A percentile compares a stretch with the other conserved stretches of the same genome.
phyloP scores from a whole-genome alignment of 2,113 vertebrate genomes.

The Callorhinus ursinus region DNA sequence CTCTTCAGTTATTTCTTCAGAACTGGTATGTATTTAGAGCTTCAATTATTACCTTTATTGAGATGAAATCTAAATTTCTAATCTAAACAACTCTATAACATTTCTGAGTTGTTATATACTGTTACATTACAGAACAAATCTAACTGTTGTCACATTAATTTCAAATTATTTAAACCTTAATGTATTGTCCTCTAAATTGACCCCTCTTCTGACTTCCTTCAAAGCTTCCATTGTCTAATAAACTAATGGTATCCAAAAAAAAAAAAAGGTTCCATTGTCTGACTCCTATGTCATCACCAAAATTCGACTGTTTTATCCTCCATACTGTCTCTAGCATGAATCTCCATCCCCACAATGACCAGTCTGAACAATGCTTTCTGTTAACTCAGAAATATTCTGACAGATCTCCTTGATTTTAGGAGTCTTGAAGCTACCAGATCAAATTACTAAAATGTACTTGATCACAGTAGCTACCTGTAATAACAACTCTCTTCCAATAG shows the following conservation, averaged over 20 bases:
- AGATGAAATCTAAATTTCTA: background rate
- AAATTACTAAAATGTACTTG: conserved; percentile 15
- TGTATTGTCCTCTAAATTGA: background rate
- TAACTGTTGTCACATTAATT: background rate
- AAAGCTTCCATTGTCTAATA: background rate
- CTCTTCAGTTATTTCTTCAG: background rate
- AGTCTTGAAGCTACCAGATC: background rate
- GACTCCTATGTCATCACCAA: background rate
- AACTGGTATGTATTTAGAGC: background rate
- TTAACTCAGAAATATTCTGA: background rate
- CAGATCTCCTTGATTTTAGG: background rate
- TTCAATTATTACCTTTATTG: background rate
- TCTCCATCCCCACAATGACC: background rate
- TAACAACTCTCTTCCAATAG: background rate
- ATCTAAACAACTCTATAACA: background rate
- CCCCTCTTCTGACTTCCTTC: background rate
- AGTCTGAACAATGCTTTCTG: background rate
- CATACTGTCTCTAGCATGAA: background rate
- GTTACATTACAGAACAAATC: background rate
- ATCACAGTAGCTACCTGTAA: background rate
- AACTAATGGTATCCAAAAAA: too few species aligned
- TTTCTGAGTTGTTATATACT: background rate
- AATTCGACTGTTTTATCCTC: background rate
- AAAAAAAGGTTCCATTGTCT: background rate
- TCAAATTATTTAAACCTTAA: background rate